Base-by-base conservation (phyloP, 2,113 vertebrate species). In the Excalfactoria chinensis region DNA sequence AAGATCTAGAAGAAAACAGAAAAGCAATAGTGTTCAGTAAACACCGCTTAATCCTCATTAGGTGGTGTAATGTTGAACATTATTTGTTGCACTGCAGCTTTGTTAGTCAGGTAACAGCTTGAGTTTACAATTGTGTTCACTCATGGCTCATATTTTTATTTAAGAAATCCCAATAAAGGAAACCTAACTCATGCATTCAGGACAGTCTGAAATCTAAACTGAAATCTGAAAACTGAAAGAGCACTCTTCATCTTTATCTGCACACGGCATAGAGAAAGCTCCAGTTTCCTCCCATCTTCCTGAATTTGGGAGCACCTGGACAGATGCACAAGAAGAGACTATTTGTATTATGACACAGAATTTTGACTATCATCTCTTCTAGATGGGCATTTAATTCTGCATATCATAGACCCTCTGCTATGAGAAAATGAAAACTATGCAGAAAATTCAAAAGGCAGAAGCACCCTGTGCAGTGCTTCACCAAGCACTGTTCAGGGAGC, bases 31-130 rank as follows among this genome's bases (percentile, higher is more conserved):
- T 46, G 26, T 90, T 92, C 70, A 66, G 37, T 40, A 63, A 56
- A 79, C 62, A 60, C 90, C 60, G 60, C 84, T 88, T 93, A 95
- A 94, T 94, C 51, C 83, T 95, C 62, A 84, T 62, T 90, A 90
- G 84, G 25, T 67, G 13, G 81, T 72, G 25, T 75, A 79, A 73
- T 17, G 15, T 28, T 89, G 84, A 88, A 86, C 93, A 72, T 44
- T 49, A 66, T 90, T 86, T 93, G 59, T 49, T 82, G 55, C 79
- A 34, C 49, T 73, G 81, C 67, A 75, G 86, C 40, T 86, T 78
- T 92, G 76, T 72, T 92, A 84, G 62, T 71, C 58, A 74, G 80
- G 76, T 71, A 94, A 77, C 85, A 88, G 79, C 86, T 88, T 84
- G 73, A 91, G 78, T 92, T 93, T 89, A 90, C 86, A 90, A 35